phyloP scores from a whole-genome alignment of 2,797 vertebrate genomes.

The Streptopelia turtur region DNA sequence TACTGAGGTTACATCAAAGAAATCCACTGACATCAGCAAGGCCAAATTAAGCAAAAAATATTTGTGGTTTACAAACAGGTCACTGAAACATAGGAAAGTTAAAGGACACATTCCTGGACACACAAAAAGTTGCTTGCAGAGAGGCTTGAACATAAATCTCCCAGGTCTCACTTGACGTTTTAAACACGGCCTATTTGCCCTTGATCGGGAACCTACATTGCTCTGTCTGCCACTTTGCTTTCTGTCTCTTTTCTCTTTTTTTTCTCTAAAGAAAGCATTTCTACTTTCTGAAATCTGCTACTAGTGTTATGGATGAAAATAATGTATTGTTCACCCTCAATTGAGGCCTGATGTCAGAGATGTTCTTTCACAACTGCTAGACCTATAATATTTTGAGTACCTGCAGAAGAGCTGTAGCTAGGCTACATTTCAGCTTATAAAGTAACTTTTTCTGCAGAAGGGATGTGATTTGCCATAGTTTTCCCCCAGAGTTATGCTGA shows the following conservation, averaged over 20 bases:
- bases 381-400: not conserved
- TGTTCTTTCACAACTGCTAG: not conserved
- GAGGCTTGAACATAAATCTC: conserved; percentile 53
- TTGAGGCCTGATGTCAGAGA: not conserved
- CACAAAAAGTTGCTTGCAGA: not conserved
- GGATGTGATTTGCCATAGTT: not conserved
- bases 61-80: conserved; percentile 41
- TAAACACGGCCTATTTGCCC: not conserved
- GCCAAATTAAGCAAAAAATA: conserved; percentile 3
- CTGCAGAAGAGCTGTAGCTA: not conserved
- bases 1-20: conserved; percentile 2
- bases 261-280: not conserved
- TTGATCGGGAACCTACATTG: not conserved
- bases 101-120: not conserved
- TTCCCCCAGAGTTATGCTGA: not conserved
- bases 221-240: conserved; percentile 26
- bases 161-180: not conserved
- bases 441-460: not conserved
- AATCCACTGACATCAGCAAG: not conserved
- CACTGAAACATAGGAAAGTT: conserved; percentile 35
- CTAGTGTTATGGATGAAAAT: not conserved
- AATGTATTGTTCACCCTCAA: not conserved
- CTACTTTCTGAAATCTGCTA: not conserved
- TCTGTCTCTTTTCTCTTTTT: not conserved
- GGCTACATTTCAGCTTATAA: not conserved